These are phyloP conservation scores for Callinectes sapidus DNA, from an alignment of 2,888 invertebrate genomes.

Conservation along the genomic window DNA sequence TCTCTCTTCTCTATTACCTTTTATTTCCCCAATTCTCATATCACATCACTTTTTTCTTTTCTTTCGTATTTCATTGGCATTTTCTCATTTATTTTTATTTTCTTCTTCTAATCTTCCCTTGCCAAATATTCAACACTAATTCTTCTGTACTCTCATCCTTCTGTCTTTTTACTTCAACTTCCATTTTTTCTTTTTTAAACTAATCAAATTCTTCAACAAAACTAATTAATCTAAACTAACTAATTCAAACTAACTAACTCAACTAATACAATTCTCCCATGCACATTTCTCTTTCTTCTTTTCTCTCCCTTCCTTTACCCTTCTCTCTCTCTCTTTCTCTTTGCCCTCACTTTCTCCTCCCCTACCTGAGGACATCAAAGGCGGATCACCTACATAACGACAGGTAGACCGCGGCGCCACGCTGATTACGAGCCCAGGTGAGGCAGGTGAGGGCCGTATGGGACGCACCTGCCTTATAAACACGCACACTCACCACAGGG, in stretches of 20 bases:
- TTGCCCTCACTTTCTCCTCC: background rate
- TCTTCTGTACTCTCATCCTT: background rate
- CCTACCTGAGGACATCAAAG: constrained; percentile 2
- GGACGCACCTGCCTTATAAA: background rate
- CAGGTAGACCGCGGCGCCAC: constrained; percentile 22
- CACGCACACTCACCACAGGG: background rate
- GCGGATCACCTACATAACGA: constrained; percentile 15
- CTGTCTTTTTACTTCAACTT: background rate
- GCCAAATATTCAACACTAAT: no score
- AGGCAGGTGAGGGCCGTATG: background rate
- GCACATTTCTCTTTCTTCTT: background rate
- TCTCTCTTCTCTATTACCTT: background rate
- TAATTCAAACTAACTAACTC: no score
- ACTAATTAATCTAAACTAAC: no score
- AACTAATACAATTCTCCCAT: background rate
- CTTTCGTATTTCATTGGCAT: background rate
- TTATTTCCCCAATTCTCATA: background rate
- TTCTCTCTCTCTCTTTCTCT: no score
- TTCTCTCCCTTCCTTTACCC: background rate
- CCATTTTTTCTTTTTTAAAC: no score
- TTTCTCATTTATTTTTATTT: background rate
- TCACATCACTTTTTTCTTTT: background rate
- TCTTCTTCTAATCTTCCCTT: background rate
- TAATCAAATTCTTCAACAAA: no score
- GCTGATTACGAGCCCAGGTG: constrained; percentile 12